Percentiles rank a stretch among this genome's conserved stretches.
phyloP scores from a whole-genome alignment of 2,113 vertebrate species.

The Lasiurus borealis region DNA sequence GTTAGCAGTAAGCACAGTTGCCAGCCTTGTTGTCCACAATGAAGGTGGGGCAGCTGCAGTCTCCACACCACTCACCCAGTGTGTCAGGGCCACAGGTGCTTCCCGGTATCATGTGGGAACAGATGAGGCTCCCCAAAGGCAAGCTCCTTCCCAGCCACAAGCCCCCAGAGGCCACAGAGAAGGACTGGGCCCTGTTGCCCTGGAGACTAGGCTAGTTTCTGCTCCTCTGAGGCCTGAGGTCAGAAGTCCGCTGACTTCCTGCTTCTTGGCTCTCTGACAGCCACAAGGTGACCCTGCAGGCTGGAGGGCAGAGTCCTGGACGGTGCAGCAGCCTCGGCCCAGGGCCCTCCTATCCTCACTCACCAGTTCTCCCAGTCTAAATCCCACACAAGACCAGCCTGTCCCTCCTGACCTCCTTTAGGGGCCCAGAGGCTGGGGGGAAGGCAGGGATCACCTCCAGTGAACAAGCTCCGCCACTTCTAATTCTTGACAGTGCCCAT shows the following conservation, averaged over 20 bases:
- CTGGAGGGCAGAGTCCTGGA: accelerated
- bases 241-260: too few species aligned
- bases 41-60: accelerated
- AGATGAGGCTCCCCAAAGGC: too few species aligned
- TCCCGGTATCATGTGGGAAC: accelerated
- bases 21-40: accelerated
- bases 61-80: accelerated
- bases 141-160: too few species aligned
- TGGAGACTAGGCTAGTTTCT: not conserved
- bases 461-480: accelerated
- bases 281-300: accelerated
- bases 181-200: accelerated
- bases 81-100: accelerated
- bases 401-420: not conserved
- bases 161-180: accelerated
- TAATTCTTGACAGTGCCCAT: accelerated
- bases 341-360: accelerated
- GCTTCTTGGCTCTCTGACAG: too few species aligned
- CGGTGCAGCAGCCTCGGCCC: not conserved
- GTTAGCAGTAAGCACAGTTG: accelerated
- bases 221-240: too few species aligned
- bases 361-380: not conserved
- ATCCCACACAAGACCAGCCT: too few species aligned
- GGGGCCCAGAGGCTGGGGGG: not conserved
- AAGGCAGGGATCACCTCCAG: accelerated